Conservation (phyloP, 1,140 invertebrate species). For the Babylonia areolata region DNA sequence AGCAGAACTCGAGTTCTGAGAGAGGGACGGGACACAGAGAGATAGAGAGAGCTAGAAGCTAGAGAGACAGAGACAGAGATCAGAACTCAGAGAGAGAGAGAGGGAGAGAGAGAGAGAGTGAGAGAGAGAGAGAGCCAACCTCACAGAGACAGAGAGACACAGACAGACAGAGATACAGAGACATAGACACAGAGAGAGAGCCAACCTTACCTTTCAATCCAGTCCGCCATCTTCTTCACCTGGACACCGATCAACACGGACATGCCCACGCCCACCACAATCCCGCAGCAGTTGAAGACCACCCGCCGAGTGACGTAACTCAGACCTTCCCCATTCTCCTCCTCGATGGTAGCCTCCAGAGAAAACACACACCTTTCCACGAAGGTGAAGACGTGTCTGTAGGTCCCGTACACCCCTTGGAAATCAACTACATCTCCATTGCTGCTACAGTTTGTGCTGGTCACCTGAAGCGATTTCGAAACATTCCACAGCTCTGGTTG, state of each 20-base stretch:
- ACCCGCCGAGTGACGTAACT: constrained; percentile 25
- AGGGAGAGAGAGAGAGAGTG: constrained; percentile 19
- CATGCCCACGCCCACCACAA: not conserved
- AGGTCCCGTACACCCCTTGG: not conserved
- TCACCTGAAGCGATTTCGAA: not conserved
- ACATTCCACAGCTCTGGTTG: not conserved
- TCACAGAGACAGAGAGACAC: not conserved
- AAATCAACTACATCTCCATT: not conserved
- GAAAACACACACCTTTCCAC: not conserved
- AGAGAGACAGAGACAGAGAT: not conserved
- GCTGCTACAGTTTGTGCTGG: not conserved
- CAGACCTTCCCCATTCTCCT: not conserved
- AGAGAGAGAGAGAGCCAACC: not conserved
- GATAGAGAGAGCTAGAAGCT: not conserved
- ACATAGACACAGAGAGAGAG: not conserved
- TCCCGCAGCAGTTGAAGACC: constrained; percentile 9
- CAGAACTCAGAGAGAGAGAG: constrained; percentile 9
- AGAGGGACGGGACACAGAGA: not conserved
- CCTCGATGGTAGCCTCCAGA: not conserved
- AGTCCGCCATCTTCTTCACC: constrained; percentile 46
- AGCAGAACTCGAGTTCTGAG: not conserved
- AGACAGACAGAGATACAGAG: not conserved
- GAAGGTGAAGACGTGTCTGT: not conserved
- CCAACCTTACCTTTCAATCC: constrained; percentile 30
- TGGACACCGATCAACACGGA: not conserved